Conservation (phyloP, 1,140 invertebrate species). For the Drosophila pectinifera region DNA sequence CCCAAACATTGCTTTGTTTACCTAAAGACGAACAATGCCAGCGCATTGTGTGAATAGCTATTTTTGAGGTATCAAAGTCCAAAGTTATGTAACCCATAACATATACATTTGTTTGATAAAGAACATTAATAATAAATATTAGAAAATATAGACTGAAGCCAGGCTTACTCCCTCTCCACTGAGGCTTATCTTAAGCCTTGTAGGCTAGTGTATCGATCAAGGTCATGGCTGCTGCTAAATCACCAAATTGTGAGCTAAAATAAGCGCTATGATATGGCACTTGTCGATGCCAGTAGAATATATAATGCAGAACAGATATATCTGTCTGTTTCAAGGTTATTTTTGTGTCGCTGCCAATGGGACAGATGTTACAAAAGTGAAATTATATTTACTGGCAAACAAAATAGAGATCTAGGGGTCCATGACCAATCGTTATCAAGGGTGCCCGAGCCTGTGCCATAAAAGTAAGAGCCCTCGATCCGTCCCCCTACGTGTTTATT, state of each 20-base stretch:
- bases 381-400: constrained; percentile 45
- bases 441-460: constrained; percentile 47
- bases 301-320: constrained; percentile 20
- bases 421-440: constrained; percentile 70
- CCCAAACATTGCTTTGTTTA: constrained; percentile 41
- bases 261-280: constrained; percentile 46
- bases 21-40: constrained; percentile 17
- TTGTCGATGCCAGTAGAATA: constrained; percentile 28
- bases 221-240: constrained; percentile 37
- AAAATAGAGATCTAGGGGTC: constrained; percentile 28
- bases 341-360: constrained; percentile 29
- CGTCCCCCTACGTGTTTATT: constrained; percentile 55
- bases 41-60: constrained; percentile 16
- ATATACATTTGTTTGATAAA: not conserved
- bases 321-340: constrained; percentile 37
- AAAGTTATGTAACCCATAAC: constrained; percentile 52
- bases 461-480: constrained; percentile 54
- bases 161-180: too few relatives aligned
- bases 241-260: constrained; percentile 49
- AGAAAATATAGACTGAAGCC: not conserved
- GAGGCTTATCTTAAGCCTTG: not conserved
- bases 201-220: constrained; percentile 48
- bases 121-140: too few relatives aligned
- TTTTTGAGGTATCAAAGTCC: constrained; percentile 20
- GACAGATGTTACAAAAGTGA: constrained; percentile 66